Evolutionary conservation across 1,140 invertebrate genomes (phyloP).

Genomic region (Psix sp.): DNA sequence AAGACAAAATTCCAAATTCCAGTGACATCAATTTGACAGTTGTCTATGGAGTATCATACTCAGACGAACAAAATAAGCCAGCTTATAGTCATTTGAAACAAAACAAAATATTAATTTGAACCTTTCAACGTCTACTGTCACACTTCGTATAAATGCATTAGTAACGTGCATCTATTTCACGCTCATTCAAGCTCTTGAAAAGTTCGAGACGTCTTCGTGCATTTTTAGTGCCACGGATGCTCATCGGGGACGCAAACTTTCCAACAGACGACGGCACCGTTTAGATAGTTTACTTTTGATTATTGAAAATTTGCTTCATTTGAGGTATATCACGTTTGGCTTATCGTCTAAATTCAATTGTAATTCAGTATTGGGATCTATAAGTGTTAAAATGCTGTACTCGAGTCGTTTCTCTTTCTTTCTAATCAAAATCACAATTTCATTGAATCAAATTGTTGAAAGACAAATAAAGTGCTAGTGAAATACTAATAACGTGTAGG

Average conservation of each 20-base stretch:
- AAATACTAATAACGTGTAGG: no score
- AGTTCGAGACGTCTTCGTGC: constrained; percentile 47
- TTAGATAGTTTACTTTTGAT: no score
- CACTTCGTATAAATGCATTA: constrained; percentile 77
- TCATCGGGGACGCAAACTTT: constrained; percentile 8
- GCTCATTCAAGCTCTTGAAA: constrained; percentile 60
- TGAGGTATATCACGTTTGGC: no score
- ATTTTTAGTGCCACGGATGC: constrained; percentile 17
- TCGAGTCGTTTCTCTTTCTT: no score
- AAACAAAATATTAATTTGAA: constrained; percentile 27
- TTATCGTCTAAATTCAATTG: constrained; percentile 5
- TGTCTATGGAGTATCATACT: no score
- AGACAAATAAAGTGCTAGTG: no score
- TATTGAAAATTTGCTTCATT: constrained; percentile 33
- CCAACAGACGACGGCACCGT: neutral
- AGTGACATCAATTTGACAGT: constrained; percentile 66
- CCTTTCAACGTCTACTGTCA: constrained; percentile 70
- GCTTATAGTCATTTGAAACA: no score
- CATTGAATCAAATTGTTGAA: no score
- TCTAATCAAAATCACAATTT: no score
- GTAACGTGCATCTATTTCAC: constrained; percentile 71
- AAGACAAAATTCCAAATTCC: constrained; percentile 42
- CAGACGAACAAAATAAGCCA: no score
- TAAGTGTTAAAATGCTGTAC: no score
- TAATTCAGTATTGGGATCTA: no score